phyloP scores from a whole-genome alignment of 2,797 vertebrate genomes.

The Linurgus olivaceus region DNA sequence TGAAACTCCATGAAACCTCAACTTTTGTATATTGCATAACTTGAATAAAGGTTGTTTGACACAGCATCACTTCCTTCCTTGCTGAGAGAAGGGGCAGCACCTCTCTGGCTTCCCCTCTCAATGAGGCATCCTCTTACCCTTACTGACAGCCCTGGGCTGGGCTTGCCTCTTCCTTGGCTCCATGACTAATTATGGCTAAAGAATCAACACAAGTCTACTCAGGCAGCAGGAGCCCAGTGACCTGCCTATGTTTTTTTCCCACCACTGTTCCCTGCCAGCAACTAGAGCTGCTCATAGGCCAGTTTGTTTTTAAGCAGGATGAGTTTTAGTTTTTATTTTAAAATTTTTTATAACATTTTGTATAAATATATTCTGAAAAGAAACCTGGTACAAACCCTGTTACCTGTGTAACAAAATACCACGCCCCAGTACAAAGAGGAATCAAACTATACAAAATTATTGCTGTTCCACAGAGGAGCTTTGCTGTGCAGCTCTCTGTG shows the following conservation, averaged over 20 bases:
- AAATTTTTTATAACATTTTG: not conserved
- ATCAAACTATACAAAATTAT: not conserved
- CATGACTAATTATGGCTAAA: fast-evolving
- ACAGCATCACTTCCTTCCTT: not conserved
- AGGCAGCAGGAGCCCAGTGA: not conserved
- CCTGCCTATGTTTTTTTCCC: fast-evolving
- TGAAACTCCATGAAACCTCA: not conserved
- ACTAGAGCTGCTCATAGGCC: fast-evolving
- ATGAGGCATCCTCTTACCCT: not conserved
- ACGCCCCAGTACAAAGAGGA: not conserved
- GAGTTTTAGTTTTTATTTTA: not conserved
- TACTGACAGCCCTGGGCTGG: not conserved
- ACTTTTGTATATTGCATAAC: constrained; percentile 40
- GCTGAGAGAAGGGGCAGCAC: not conserved
- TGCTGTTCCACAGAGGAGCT: not conserved
- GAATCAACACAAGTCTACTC: not conserved
- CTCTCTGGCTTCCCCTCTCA: not conserved
- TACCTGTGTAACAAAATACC: not conserved
- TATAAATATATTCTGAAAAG: not conserved
- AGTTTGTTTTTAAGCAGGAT: not conserved
- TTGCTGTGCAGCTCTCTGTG: not conserved
- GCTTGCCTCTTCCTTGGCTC: not conserved
- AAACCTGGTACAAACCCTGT: not conserved
- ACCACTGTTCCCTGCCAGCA: not conserved
- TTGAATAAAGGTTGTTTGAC: constrained; percentile 33